Evolutionary conservation across 1,140 invertebrate species (phyloP).

Genomic region (Physella acuta): DNA sequence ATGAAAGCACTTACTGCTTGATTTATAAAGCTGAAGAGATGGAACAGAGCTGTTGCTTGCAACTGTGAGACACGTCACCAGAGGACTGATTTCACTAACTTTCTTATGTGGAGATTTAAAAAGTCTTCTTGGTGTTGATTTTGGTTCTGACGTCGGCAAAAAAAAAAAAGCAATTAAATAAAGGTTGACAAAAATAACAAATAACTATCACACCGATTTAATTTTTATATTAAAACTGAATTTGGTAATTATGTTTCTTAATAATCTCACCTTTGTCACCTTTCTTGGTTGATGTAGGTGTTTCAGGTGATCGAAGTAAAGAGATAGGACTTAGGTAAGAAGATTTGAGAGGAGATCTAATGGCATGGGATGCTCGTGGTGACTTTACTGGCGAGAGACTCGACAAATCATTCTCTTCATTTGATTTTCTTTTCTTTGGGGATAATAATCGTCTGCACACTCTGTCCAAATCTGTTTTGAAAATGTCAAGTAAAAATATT

Average conservation of each 20-base stretch:
- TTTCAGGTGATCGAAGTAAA: background rate
- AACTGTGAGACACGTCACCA: background rate
- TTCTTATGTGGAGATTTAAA: conserved; percentile 6
- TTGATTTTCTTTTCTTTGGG: conserved; percentile 19
- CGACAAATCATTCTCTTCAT: conserved; percentile 17
- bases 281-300: conserved; percentile 16
- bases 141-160: background rate
- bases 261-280: too few relatives aligned
- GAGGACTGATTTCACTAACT: too few relatives aligned
- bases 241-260: background rate
- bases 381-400: conserved; percentile 6
- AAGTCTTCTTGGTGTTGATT: conserved; percentile 11
- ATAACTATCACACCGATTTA: background rate
- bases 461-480: background rate
- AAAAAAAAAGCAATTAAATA: background rate
- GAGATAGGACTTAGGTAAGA: background rate
- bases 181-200: background rate
- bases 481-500: background rate
- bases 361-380: background rate
- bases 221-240: background rate
- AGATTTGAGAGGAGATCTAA: background rate
- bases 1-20: background rate
- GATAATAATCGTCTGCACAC: conserved; percentile 4
- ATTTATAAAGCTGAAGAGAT: background rate
- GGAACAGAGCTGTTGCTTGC: background rate